phyloP scores from a whole-genome alignment of 2,797 vertebrate species.

The Tadarida brasiliensis region DNA sequence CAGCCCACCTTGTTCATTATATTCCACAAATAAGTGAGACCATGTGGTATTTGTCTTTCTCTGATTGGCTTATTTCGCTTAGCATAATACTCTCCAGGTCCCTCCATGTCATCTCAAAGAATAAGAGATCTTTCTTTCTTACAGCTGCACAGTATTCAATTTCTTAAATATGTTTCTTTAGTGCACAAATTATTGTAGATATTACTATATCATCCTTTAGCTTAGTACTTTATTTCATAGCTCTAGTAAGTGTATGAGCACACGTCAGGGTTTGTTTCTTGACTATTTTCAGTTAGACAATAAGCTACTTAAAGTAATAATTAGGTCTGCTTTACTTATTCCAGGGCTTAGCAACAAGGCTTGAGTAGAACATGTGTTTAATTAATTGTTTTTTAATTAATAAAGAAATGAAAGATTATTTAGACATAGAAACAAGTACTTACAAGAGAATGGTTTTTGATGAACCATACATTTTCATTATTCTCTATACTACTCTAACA shows the following conservation, averaged over 20 bases:
- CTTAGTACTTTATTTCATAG: not conserved
- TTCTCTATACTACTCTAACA: not conserved
- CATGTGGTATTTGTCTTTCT: too few relatives aligned
- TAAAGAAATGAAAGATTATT: not conserved
- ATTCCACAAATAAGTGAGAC: too few relatives aligned
- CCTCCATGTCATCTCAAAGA: too few relatives aligned
- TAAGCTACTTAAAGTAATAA: not conserved
- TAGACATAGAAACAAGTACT: not conserved
- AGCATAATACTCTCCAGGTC: too few relatives aligned
- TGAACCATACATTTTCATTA: not conserved
- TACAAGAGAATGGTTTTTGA: not conserved
- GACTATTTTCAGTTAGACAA: conserved; percentile 6
- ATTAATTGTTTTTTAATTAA: conserved; percentile 11
- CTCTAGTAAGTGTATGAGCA: not conserved
- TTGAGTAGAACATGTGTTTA: not conserved
- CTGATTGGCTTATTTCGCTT: too few relatives aligned
- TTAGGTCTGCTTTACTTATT: not conserved
- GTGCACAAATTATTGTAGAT: not conserved
- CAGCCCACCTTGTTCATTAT: too few relatives aligned
- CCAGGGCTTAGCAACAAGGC: not conserved
- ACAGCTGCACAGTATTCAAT: not conserved
- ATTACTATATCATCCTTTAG: not conserved
- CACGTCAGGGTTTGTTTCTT: not conserved
- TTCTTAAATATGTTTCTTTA: not conserved
- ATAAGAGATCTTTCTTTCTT: too few relatives aligned